These are phyloP conservation scores for Melanerpes formicivorus DNA, from an alignment of 2,113 vertebrate genomes.

Conservation along the genomic window DNA sequence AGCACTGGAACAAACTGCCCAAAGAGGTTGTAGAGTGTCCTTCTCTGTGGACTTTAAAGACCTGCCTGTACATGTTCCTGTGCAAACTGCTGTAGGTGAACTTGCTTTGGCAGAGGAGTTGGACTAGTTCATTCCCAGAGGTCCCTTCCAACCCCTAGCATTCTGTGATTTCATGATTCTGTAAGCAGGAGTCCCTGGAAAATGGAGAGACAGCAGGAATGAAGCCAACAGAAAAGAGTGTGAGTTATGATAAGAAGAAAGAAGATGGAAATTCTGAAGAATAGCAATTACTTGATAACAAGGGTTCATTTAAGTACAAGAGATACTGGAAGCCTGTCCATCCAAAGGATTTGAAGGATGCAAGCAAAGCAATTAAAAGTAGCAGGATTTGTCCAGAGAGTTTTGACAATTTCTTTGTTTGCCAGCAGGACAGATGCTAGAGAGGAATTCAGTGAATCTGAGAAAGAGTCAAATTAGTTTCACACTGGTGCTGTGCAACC, in stretches of 20 bases:
- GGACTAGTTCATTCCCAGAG: no score
- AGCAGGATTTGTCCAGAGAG: background rate
- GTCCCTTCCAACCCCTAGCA: no score
- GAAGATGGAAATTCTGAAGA: constrained; percentile 28
- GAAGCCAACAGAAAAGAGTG: constrained; percentile 40
- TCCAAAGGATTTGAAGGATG: constrained; percentile 4
- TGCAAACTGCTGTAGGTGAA: no score
- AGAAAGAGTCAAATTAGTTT: background rate
- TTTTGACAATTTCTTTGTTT: constrained; percentile 27
- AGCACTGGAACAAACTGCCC: no score
- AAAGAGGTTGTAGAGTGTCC: no score
- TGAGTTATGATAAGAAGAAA: constrained; percentile 37
- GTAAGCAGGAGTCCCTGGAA: constrained; percentile 32
- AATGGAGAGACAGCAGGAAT: constrained; percentile 6
- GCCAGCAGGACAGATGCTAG: background rate
- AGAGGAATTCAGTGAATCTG: background rate
- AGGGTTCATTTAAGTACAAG: constrained; percentile 18
- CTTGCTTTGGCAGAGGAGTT: no score
- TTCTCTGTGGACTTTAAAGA: no score
- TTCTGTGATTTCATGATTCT: no score
- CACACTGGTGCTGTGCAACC: background rate
- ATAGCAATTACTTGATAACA: constrained; percentile 37
- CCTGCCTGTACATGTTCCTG: no score
- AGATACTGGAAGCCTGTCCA: background rate
- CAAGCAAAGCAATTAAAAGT: constrained; percentile 9